Base-by-base conservation (phyloP, 2,888 invertebrate genomes). In the Drosophila cracens region DNA sequence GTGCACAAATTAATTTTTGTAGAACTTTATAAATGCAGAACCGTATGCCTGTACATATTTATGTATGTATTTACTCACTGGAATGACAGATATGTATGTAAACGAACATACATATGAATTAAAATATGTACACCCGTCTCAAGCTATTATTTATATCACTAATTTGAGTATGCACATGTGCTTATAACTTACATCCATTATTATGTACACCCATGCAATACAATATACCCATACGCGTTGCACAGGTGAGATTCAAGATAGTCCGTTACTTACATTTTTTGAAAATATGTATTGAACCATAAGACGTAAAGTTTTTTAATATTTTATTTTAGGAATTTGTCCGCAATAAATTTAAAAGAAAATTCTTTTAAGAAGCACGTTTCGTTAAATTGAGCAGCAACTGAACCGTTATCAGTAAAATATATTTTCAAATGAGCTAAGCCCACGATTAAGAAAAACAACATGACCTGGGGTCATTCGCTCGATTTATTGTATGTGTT, bases 391-490 rank as follows among this genome's bases (percentile, higher is more conserved):
- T 77, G 40, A 76, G 40, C 21, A 59, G 40, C 49, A 62, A 71
- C 66, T 77, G 49, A 76, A 46, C 48, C 36, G 67, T 52, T 77
- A 77, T 76, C 78, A 76, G 62, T 52, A 27, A 46, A 64, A 58
- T 53, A 16, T 38, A 33, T 29, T 33, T 40, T 49, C 38, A 54
- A 62, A 48, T 62, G 43, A 75, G 75, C 61, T 51, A 34, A 40
- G 57, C 46, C 31, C 52, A 70, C n/a, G 76, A 75, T 76, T 75
- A 76, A 61, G 51, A 64, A 70, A 76, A 76, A 60, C 46, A 65
- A 61, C 33, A 29, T 70, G 70, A 38, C 70, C 70, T 69, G 46
- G 54, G 75, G 75, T 75, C 76, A 75, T 48, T 60, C 48, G 25
- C 48, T 51, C 31, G 21, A 36, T 60, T 27, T 21, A n/a, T 27